Evolutionary conservation across 2,797 vertebrate species (phyloP).

Genomic region (Remorina albescens): DNA sequence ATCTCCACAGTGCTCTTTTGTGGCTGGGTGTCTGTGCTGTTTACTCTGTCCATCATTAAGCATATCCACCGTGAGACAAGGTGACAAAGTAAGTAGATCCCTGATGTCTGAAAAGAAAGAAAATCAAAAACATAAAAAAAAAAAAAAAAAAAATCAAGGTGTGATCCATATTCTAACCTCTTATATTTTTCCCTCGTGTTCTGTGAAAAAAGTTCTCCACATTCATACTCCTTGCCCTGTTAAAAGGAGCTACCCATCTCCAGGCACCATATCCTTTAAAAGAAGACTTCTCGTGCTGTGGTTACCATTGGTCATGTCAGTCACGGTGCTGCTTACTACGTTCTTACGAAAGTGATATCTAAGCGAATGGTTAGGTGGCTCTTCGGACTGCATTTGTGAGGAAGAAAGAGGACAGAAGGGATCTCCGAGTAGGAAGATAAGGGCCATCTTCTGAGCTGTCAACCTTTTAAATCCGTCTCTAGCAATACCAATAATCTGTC

Average conservation of each 20-base stretch:
- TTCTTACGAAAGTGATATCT: slow-evolving; percentile 19
- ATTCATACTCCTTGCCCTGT: slow-evolving; percentile 11
- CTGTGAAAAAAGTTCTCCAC: slow-evolving; percentile 8
- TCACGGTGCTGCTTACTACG: slow-evolving; percentile 29
- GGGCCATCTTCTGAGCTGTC: slow-evolving; percentile 45
- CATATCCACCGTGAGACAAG: slow-evolving; percentile 40
- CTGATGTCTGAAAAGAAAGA: slow-evolving; percentile 49
- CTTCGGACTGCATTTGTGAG: slow-evolving; percentile 10
- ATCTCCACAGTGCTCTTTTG: slow-evolving; percentile 34
- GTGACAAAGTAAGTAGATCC: slow-evolving; percentile 55
- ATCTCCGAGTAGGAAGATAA: slow-evolving; percentile 28
- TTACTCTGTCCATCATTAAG: slow-evolving; percentile 36
- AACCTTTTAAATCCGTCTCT: slow-evolving; percentile 49
- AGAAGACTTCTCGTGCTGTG: slow-evolving; percentile 18
- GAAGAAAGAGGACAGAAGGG: slow-evolving; percentile 24
- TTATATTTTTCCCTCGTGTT: not conserved
- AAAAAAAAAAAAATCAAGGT: not conserved
- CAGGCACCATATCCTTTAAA: slow-evolving; percentile 9
- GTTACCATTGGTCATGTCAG: slow-evolving; percentile 16
- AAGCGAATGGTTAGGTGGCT: slow-evolving; percentile 30
- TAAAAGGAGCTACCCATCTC: slow-evolving; percentile 26
- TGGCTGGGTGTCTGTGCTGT: slow-evolving; percentile 48
- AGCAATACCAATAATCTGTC: slow-evolving; percentile 37
- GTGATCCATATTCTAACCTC: slow-evolving; percentile 16
- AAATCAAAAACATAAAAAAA: not conserved